Evolutionary conservation across 2,888 invertebrate genomes (phyloP).

Genomic region (Caenorhabditis virilis): DNA sequence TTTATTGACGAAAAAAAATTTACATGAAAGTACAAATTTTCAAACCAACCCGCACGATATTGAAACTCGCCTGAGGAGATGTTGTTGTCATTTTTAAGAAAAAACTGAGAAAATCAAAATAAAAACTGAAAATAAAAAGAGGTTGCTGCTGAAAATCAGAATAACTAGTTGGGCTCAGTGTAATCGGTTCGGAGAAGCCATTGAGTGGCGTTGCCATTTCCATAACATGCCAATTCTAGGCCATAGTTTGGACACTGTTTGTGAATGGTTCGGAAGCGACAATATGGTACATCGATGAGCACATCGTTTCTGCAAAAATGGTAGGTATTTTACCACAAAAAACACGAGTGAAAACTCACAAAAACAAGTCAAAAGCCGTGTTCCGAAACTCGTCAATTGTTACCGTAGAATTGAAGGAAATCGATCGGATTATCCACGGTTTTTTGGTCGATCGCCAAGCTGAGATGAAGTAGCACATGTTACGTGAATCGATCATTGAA

Average conservation of each 20-base stretch:
- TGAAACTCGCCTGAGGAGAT: too few species aligned
- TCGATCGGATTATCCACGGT: slow-evolving; percentile 43
- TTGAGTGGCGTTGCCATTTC: slow-evolving; percentile 38
- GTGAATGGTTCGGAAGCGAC: slow-evolving; percentile 38
- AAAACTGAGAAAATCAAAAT: too few species aligned
- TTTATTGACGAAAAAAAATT: too few species aligned
- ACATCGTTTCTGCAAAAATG: slow-evolving; percentile 8
- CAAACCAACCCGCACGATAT: too few species aligned
- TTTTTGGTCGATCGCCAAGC: slow-evolving; percentile 20
- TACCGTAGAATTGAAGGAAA: slow-evolving; percentile 41
- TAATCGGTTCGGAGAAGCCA: slow-evolving; percentile 36
- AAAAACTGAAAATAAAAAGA: too few species aligned
- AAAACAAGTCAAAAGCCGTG: slow-evolving; percentile 8
- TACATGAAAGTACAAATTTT: too few species aligned
- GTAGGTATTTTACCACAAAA: not conserved
- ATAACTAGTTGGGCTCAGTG: slow-evolving; percentile 5
- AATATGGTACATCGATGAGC: slow-evolving; percentile 25
- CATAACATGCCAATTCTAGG: slow-evolving; percentile 40
- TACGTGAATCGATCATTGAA: slow-evolving; percentile 26
- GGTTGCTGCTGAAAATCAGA: too few species aligned
- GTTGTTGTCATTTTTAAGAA: too few species aligned
- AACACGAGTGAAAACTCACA: slow-evolving; percentile 8
- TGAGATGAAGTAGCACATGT: slow-evolving; percentile 38
- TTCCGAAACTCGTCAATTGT: slow-evolving; percentile 43
- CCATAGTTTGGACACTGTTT: slow-evolving; percentile 16